These are phyloP conservation scores for Corydoras sp. DNA, from an alignment of 2,113 vertebrate genomes.

Conservation along the genomic window DNA sequence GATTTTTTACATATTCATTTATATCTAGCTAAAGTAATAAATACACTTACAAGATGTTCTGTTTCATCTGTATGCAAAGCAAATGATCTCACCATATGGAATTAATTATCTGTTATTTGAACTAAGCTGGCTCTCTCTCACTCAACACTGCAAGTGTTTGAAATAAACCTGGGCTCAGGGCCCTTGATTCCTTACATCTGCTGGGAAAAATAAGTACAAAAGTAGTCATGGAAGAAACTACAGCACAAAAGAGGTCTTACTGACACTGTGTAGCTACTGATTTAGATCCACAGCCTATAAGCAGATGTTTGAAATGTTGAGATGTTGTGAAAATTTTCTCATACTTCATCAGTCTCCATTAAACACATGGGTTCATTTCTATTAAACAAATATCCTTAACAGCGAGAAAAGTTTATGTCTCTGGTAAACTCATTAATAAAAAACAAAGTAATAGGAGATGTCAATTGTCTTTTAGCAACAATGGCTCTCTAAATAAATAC, in stretches of 20 bases:
- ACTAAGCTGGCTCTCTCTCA: slow-evolving; percentile 9
- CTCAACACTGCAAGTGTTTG: slow-evolving; percentile 8
- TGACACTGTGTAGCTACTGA: slow-evolving; percentile 12
- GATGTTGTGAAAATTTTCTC: not conserved
- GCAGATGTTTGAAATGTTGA: slow-evolving; percentile 16
- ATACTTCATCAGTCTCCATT: not conserved
- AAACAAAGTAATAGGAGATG: not conserved
- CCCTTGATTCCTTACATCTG: slow-evolving; percentile 9
- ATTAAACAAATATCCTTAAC: slow-evolving; percentile 10
- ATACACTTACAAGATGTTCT: slow-evolving; percentile 13
- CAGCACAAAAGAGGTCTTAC: slow-evolving; percentile 11
- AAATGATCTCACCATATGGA: slow-evolving; percentile 21
- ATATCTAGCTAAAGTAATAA: slow-evolving; percentile 25
- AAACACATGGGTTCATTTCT: not conserved
- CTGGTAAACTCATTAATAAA: not conserved
- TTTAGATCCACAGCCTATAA: slow-evolving; percentile 15
- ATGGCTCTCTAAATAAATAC: not conserved
- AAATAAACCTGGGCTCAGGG: slow-evolving; percentile 14
- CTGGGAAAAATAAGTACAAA: slow-evolving; percentile 14
- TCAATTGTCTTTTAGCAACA: not conserved
- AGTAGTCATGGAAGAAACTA: no score
- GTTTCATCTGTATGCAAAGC: slow-evolving; percentile 25
- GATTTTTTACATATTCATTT: no score
- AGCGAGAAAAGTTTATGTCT: slow-evolving; percentile 7
- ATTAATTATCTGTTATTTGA: slow-evolving; percentile 33